Evolutionary conservation across 2,113 vertebrate genomes (phyloP).

Genomic region (Thermophis baileyi): DNA sequence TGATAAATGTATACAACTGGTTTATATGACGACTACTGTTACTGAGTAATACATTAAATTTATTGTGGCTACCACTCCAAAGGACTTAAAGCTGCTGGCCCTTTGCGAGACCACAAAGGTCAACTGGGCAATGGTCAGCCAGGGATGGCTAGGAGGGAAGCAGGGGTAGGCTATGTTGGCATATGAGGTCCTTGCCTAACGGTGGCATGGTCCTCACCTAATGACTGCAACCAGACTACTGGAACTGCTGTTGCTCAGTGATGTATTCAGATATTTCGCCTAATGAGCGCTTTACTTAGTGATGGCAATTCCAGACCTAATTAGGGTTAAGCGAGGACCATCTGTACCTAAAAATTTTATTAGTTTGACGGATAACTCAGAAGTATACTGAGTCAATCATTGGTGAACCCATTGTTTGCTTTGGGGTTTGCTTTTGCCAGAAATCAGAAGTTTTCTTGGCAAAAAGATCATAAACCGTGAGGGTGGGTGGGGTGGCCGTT

Average conservation of each 20-base stretch:
- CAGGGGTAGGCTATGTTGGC: neutral
- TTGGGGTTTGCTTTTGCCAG: neutral
- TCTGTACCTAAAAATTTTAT: neutral
- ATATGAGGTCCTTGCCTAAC: too few relatives aligned
- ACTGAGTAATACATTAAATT: too few relatives aligned
- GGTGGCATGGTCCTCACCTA: neutral
- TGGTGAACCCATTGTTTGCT: neutral
- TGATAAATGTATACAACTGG: too few relatives aligned
- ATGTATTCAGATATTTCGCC: neutral
- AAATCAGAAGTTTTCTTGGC: neutral
- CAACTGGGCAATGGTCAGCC: neutral
- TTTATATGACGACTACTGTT: neutral
- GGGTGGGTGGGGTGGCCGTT: neutral
- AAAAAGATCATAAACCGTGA: neutral
- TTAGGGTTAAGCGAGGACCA: neutral
- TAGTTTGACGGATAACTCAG: neutral
- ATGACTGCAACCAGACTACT: neutral
- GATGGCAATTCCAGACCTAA: neutral
- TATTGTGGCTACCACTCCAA: too few relatives aligned
- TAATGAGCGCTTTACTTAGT: neutral
- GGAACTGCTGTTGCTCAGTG: neutral
- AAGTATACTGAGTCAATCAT: neutral
- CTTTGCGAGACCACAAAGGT: too few relatives aligned
- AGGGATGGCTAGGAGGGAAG: neutral
- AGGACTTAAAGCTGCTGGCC: neutral